A percentile compares a stretch with the other conserved stretches of the same genome.
These are phyloP conservation scores for Drosophila sp. DNA, from an alignment of 1,140 invertebrate genomes.

Conservation along the genomic window DNA sequence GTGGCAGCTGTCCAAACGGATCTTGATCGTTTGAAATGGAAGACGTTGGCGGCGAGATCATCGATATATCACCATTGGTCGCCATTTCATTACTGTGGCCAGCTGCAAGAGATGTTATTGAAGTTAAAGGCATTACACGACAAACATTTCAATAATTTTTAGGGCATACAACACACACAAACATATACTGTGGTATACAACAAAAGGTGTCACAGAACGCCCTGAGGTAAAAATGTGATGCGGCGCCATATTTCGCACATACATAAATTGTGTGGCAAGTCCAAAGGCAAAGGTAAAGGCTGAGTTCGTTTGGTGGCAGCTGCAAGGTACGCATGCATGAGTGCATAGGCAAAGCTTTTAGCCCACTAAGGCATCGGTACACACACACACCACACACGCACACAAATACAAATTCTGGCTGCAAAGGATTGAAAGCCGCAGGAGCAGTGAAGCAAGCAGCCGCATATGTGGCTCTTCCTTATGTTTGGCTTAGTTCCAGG, in stretches of 20 bases:
- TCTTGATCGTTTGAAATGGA: conserved; percentile 85
- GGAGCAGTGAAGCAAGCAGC: conserved; percentile 41
- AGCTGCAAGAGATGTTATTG: conserved; percentile 58
- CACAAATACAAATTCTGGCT: conserved; percentile 9
- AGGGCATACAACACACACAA: conserved; percentile 10
- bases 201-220: conserved; percentile 29
- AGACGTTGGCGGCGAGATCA: conserved; percentile 85
- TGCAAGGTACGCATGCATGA: conserved; percentile 75
- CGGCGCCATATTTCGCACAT: conserved; percentile 79
- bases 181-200: too few relatives aligned
- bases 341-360: conserved; percentile 80
- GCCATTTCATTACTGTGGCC: conserved; percentile 84
- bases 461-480: conserved; percentile 39
- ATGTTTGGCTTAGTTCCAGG: conserved; percentile 54
- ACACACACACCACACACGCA: conserved; percentile 12
- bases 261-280: conserved; percentile 76
- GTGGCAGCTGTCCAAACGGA: conserved; percentile 84
- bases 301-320: conserved; percentile 25
- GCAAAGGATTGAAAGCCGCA: conserved; percentile 46
- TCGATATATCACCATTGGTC: conserved; percentile 84
- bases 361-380: conserved; percentile 7
- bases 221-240: conserved; percentile 56
- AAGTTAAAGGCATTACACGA: conserved; percentile 23
- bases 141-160: conserved; percentile 23
- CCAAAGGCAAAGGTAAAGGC: conserved; percentile 23